Conservation (phyloP, 2,888 invertebrate species). For the Mythimna vitellina region DNA sequence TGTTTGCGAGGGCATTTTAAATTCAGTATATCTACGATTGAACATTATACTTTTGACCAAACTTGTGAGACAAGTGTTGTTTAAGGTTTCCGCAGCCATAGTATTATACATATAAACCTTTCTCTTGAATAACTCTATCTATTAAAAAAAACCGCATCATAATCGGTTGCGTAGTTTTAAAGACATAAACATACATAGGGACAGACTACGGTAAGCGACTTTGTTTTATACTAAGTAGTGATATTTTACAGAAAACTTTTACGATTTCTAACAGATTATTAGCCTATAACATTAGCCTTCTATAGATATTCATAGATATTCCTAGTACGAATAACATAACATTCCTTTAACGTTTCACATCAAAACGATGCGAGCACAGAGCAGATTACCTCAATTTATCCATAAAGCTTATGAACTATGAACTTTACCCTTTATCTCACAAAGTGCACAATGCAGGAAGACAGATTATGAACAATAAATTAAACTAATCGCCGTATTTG, state of each 20-base stretch:
- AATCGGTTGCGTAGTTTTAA: too few relatives aligned
- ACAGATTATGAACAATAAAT: slow-evolving; percentile 16
- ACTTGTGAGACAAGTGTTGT: too few relatives aligned
- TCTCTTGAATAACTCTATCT: too few relatives aligned
- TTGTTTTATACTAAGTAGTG: too few relatives aligned
- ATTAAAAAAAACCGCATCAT: too few relatives aligned
- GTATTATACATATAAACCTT: too few relatives aligned
- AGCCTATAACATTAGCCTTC: slow-evolving; percentile 12
- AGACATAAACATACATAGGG: too few relatives aligned
- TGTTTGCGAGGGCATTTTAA: not conserved
- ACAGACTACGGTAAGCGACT: too few relatives aligned
- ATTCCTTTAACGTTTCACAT: slow-evolving; percentile 35
- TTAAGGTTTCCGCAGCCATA: too few relatives aligned
- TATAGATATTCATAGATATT: not conserved
- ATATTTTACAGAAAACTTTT: not conserved
- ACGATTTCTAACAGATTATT: not conserved
- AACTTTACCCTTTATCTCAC: slow-evolving; percentile 49
- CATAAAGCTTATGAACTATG: slow-evolving; percentile 53
- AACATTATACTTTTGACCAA: too few relatives aligned
- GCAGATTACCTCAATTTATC: slow-evolving; percentile 31
- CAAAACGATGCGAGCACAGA: slow-evolving; percentile 17
- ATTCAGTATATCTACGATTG: not conserved
- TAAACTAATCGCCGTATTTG: slow-evolving; percentile 6
- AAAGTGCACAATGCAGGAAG: slow-evolving; percentile 26
- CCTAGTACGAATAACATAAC: too few relatives aligned